Evolutionary conservation across 2,888 invertebrate genomes (phyloP).

Genomic region (Pristionchus mayeri): DNA sequence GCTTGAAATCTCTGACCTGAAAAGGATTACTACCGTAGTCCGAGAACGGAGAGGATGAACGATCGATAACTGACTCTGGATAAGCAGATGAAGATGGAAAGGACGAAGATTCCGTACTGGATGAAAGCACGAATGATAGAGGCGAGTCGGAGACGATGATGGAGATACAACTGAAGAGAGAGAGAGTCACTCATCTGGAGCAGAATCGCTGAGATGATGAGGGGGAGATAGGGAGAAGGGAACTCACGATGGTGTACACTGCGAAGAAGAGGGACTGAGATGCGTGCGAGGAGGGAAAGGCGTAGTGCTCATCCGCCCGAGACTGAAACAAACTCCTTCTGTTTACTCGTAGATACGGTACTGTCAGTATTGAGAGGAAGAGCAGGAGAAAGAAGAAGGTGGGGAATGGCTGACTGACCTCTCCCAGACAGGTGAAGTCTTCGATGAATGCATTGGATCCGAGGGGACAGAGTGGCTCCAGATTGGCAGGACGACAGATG

Average conservation of each 20-base stretch:
- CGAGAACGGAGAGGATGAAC: background rate
- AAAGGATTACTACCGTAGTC: background rate
- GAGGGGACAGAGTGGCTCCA: slow-evolving; percentile 62
- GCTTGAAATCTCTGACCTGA: slow-evolving; percentile 62
- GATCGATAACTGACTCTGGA: slow-evolving; percentile 58
- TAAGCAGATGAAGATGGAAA: slow-evolving; percentile 65
- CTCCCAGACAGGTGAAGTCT: slow-evolving; percentile 61
- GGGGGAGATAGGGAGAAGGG: background rate
- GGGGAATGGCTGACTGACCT: no score
- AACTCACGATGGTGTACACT: slow-evolving; percentile 66
- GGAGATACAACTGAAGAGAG: slow-evolving; percentile 61
- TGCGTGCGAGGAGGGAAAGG: slow-evolving; percentile 68
- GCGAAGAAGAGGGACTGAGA: slow-evolving; percentile 63
- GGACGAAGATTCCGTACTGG: slow-evolving; percentile 62
- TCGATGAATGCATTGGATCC: slow-evolving; percentile 61
- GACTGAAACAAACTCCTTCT: slow-evolving; percentile 47
- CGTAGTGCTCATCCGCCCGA: slow-evolving; percentile 63
- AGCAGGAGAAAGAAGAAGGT: no score
- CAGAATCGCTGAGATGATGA: slow-evolving; percentile 10
- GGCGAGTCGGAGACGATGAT: slow-evolving; percentile 61
- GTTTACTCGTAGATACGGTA: slow-evolving; percentile 41
- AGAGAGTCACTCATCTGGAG: background rate
- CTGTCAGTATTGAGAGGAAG: no score
- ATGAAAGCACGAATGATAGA: slow-evolving; percentile 55
- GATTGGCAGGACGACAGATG: slow-evolving; percentile 66